Evolutionary conservation across 2,797 vertebrate genomes (phyloP), one percentile per base, ranked within the genome.

Genomic region (Malacoctenus gilli): DNA sequence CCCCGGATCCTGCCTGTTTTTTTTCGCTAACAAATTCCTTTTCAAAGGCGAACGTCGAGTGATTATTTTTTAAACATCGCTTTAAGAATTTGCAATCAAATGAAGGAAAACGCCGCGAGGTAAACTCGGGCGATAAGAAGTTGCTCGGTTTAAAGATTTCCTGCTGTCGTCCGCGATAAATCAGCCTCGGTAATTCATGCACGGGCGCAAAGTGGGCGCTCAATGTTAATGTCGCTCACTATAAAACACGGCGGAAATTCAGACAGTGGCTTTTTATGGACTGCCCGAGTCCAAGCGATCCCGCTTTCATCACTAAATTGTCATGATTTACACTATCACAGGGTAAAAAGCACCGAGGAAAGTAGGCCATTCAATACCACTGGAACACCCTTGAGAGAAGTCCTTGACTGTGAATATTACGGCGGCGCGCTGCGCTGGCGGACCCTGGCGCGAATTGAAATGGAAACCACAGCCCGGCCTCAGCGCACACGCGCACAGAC

Each of bases 381-480:
- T 31, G 59, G 66, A 78, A 68, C 48, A 76, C 74, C 77, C 77
- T 71, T 59, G 71, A 85, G 72, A 64, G 57, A 77, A 56, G 68
- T 55, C 67, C 77, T 80, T 78, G 69, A 71, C 55, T 21, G 47
- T 42, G 66, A 73, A 79, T 74, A 65, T 79, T 66, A 68, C 2
- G 56, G 65, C 41, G 52, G 59, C 0, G 7, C 64, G 44, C 51
- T 43, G 35, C 25, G 30, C 50, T 32, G 60, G 62, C 12, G 10
- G 54, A 77, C 59, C 30, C 54, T 18, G 25, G 53, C 16, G 3
- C n/a, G 63, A 50, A 64, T 0, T 65, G 55, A 58, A 83, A 80
- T 57, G 47, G 60, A 80, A 60, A 63, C 72, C 18, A 19, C 21
- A 28, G 53, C 61, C 64, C 50, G 65, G 22, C 28, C 49, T n/a